Evolutionary conservation across 2,888 invertebrate species (phyloP).

Genomic region (Anticlea derivata): DNA sequence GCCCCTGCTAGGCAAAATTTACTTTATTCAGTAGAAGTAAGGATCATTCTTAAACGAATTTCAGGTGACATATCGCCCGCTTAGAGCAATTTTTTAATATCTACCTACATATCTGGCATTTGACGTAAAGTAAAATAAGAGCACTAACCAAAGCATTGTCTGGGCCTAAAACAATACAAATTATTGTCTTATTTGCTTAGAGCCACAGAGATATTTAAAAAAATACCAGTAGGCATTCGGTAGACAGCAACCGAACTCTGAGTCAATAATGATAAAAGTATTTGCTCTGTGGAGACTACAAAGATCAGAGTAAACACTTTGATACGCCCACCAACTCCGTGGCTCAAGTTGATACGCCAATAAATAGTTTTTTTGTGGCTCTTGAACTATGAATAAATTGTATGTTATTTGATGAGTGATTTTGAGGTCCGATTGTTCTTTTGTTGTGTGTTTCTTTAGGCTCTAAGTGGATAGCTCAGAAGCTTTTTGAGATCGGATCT

Average conservation of each 20-base stretch:
- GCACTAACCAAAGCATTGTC: slow-evolving; percentile 7
- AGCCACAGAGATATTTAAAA: slow-evolving; percentile 52
- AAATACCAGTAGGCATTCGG: slow-evolving; percentile 62
- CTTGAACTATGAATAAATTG: slow-evolving; percentile 31
- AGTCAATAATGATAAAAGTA: slow-evolving; percentile 80
- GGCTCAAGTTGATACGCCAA: slow-evolving; percentile 56
- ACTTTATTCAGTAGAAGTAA: too few species aligned
- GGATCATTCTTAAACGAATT: too few species aligned
- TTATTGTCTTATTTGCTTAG: slow-evolving; percentile 56
- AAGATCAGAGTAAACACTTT: slow-evolving; percentile 75
- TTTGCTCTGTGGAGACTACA: slow-evolving; percentile 75
- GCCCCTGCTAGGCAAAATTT: too few species aligned
- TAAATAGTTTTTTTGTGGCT: slow-evolving; percentile 37
- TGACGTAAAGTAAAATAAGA: background rate
- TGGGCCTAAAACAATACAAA: slow-evolving; percentile 55
- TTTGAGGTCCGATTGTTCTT: slow-evolving; percentile 25
- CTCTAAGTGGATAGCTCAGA: slow-evolving; percentile 8
- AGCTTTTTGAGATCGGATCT: background rate
- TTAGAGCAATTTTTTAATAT: background rate
- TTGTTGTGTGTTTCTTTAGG: slow-evolving; percentile 18
- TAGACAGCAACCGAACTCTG: slow-evolving; percentile 73
- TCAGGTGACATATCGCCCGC: too few species aligned
- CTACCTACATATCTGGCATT: background rate
- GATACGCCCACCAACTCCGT: slow-evolving; percentile 63
- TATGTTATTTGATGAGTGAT: slow-evolving; percentile 28